These are phyloP conservation scores for Sycophaga agraensis DNA, from an alignment of 1,140 invertebrate species.

Conservation along the genomic window DNA sequence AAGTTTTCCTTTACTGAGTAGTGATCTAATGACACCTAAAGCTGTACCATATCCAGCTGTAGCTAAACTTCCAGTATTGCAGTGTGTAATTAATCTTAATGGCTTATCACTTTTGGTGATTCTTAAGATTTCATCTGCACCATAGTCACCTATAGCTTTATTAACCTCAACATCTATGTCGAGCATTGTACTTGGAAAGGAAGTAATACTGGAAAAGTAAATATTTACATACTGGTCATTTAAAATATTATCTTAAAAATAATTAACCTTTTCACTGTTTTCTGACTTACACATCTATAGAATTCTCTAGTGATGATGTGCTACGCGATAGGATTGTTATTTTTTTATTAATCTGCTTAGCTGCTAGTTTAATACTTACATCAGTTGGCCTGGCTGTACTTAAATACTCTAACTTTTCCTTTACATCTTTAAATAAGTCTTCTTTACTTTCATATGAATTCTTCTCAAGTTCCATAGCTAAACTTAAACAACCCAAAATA, in stretches of 20 bases:
- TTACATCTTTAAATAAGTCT: conserved; percentile 72
- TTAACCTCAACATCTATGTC: conserved; percentile 85
- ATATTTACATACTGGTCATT: no score
- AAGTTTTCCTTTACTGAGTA: conserved; percentile 72
- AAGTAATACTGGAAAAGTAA: no score
- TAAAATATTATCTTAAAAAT: no score
- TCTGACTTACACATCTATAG: no score
- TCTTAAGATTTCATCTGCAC: conserved; percentile 75
- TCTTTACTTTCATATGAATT: conserved; percentile 69
- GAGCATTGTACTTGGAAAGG: no score
- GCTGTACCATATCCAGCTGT: conserved; percentile 98
- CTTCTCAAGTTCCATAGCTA: conserved; percentile 80
- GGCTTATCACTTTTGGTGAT: conserved; percentile 56
- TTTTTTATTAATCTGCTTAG: conserved; percentile 75
- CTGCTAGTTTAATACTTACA: conserved; percentile 91
- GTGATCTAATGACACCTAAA: conserved; percentile 85
- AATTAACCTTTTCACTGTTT: no score
- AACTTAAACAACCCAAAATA: conserved; percentile 92
- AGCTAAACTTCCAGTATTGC: conserved; percentile 96
- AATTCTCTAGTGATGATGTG: no score
- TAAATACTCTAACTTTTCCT: conserved; percentile 83
- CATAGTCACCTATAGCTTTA: conserved; percentile 78
- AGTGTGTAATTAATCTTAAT: conserved; percentile 87
- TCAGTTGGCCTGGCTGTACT: conserved; percentile 92
- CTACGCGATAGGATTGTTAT: no score